Base-by-base conservation (phyloP, 2,797 vertebrate genomes). In the Microcaecilia unicolor region DNA sequence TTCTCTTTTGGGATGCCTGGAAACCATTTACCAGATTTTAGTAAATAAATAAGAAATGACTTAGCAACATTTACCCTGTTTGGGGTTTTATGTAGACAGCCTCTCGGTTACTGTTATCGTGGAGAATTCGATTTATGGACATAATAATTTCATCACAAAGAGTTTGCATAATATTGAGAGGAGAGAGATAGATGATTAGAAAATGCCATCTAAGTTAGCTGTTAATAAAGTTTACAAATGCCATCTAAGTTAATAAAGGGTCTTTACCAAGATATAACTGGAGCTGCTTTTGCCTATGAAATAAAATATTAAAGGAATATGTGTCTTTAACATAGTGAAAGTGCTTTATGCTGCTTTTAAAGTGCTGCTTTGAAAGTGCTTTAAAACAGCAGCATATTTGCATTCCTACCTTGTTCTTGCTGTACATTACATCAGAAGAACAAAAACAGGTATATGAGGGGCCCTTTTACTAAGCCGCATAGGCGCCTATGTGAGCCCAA, bases 1-100 rank as follows among this genome's bases (percentile, higher is more conserved):
- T 61, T 69, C 30, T 55, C 51, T 52, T 67, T 48, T 50, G 49
- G 44, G 61, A 46, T 55, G 46, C 41, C 51, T 66, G 44, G 43
- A 46, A 54, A 58, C 51, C 25, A 58, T 55, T 72, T 68, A 58
- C 30, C n/a, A 48, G 51, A 64, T 49, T 31, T 37, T 53, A 48
- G 15, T 52, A 38, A 65, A 65, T 58, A 48, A 52, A 48, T 22
- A 42, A 1, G 7, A 34, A 2, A 5, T 16, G 22, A 34, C 18
- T 0, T 31, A 40, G n/a, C 3, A 3, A 22, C 32, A 4, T 43
- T 26, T 39, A 12, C 23, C 1, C 64, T 32, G 51, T 61, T 64
- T 44, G 30, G 61, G 41, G 38, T 46, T 43, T 46, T 41, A 38
- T 50, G 45, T 45, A 59, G 41, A 46, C 51, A 55, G 25, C 34